Evolutionary conservation across 1,140 invertebrate genomes (phyloP).

Genomic region (Spodoptera litura): DNA sequence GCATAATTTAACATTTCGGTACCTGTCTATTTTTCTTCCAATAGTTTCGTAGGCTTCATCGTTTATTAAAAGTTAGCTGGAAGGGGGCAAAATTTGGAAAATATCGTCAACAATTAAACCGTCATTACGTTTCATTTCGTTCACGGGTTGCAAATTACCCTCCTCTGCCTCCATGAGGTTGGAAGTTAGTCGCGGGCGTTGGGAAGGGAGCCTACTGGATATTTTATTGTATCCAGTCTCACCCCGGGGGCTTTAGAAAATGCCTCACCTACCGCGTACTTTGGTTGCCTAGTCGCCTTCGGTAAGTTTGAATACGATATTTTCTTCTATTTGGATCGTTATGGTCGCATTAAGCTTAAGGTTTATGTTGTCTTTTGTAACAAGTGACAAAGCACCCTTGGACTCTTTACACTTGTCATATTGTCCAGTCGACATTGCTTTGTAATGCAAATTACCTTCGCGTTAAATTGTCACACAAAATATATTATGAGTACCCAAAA

Average conservation of each 20-base stretch:
- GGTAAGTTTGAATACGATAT: conserved; percentile 23
- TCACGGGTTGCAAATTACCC: conserved; percentile 57
- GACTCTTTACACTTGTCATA: too few relatives aligned
- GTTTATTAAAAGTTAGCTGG: background rate
- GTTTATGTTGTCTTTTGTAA: background rate
- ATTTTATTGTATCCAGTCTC: conserved; percentile 63
- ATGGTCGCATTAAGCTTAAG: background rate
- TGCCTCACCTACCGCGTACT: conserved; percentile 19
- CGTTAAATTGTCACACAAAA: too few relatives aligned
- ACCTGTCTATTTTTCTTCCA: background rate
- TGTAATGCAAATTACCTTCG: too few relatives aligned
- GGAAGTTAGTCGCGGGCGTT: conserved; percentile 32
- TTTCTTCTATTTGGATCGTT: conserved; percentile 16
- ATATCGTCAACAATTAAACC: conserved; percentile 37
- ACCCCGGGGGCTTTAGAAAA: conserved; percentile 52
- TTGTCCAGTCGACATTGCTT: too few relatives aligned
- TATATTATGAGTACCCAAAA: background rate
- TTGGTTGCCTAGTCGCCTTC: conserved; percentile 7
- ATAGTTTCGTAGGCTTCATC: background rate
- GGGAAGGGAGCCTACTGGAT: conserved; percentile 53
- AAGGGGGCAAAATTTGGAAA: conserved; percentile 22
- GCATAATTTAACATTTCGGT: background rate
- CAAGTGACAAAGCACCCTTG: too few relatives aligned
- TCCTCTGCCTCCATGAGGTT: conserved; percentile 32
- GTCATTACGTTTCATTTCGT: conserved; percentile 47